phyloP scores from a whole-genome alignment of 2,797 vertebrate genomes.

The Centropyge bicolor region DNA sequence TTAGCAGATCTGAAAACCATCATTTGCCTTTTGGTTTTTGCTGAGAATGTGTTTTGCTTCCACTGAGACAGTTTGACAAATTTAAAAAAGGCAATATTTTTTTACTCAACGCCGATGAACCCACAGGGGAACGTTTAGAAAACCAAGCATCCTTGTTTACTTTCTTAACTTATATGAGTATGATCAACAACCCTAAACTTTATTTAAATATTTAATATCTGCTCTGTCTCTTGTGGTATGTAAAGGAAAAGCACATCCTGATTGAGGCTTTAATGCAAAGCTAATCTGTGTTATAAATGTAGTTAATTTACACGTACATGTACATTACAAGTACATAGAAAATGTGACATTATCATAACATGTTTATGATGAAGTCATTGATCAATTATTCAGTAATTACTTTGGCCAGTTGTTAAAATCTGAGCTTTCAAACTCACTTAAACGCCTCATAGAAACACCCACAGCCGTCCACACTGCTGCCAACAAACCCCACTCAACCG shows the following conservation, averaged over 20 bases:
- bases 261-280: background rate
- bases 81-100: background rate
- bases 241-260: background rate
- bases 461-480: background rate
- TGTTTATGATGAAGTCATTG: slow-evolving; percentile 3
- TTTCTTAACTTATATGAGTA: background rate
- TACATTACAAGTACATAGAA: background rate
- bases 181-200: background rate
- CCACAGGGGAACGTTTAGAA: background rate
- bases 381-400: slow-evolving; percentile 35
- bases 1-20: background rate
- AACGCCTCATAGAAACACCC: background rate
- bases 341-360: background rate
- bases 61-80: background rate
- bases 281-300: background rate
- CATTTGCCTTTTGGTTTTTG: background rate
- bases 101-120: background rate
- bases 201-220: background rate
- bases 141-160: background rate
- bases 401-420: background rate
- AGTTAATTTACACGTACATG: background rate
- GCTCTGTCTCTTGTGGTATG: background rate
- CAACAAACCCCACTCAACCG: background rate
- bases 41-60: background rate
- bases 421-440: background rate